Percentiles rank a stretch among this genome's conserved stretches.
phyloP scores from a whole-genome alignment of 2,888 invertebrate species.

The Ditula angustiorana region DNA sequence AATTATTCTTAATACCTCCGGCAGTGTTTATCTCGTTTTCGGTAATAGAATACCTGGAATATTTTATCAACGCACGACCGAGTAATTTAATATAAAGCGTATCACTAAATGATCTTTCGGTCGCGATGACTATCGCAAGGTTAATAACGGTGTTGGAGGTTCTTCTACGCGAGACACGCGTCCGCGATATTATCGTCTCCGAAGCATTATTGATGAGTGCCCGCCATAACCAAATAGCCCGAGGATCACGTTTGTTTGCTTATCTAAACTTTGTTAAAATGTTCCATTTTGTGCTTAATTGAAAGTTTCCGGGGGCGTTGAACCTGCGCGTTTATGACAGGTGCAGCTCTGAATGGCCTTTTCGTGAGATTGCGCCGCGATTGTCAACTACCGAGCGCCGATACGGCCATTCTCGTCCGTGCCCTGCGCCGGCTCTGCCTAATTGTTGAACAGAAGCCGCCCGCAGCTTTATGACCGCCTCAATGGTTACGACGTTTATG shows the following conservation, averaged over 20 bases:
- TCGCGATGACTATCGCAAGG: constrained; percentile 78
- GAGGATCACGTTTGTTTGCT: constrained; percentile 81
- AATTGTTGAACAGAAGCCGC: constrained; percentile 81
- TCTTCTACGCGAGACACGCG: constrained; percentile 79
- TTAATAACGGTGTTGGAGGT: constrained; percentile 84
- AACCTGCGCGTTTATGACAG: constrained; percentile 75
- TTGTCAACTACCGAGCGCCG: constrained; percentile 70
- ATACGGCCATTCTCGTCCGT: constrained; percentile 66
- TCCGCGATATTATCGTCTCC: constrained; percentile 79
- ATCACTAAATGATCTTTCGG: constrained; percentile 83
- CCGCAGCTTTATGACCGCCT: constrained; percentile 66
- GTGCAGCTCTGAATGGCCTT: constrained; percentile 79
- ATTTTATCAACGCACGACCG: constrained; percentile 85
- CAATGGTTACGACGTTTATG: constrained; percentile 70
- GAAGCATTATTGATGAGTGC: constrained; percentile 83
- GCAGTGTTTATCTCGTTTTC: constrained; percentile 78
- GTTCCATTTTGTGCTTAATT: constrained; percentile 73
- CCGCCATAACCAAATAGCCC: constrained; percentile 81
- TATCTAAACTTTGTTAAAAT: constrained; percentile 73
- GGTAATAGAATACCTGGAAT: constrained; percentile 84
- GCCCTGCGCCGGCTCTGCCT: constrained; percentile 62
- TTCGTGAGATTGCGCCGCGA: constrained; percentile 82
- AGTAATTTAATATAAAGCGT: constrained; percentile 86
- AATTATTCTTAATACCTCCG: constrained; percentile 69
- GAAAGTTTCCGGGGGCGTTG: constrained; percentile 66